Percentiles rank a stretch among this genome's conserved stretches.
phyloP scores from a whole-genome alignment of 37 sponge, comb jelly and placozoan genomes.

The Ianthella basta region DNA sequence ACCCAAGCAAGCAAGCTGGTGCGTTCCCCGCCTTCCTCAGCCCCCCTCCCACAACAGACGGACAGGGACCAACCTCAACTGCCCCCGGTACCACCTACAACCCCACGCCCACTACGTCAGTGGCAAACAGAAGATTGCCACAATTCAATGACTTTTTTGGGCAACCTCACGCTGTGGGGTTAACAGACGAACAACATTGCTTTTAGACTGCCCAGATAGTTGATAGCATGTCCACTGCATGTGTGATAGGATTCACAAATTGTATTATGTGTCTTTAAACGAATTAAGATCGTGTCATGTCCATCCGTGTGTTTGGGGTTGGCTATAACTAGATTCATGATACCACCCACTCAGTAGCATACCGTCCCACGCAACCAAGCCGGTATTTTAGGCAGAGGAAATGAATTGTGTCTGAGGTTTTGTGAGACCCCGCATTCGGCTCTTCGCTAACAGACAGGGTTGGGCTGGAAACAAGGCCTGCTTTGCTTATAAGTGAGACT shows the following conservation, averaged over 20 bases:
- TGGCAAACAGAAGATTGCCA: background rate
- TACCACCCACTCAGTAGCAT: constrained; percentile 6
- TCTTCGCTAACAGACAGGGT: background rate
- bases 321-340: constrained; percentile 22
- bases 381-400: constrained; percentile 15
- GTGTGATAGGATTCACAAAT: too few relatives aligned
- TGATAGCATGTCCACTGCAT: too few relatives aligned
- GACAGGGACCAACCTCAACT: background rate
- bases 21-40: constrained; percentile 10
- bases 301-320: too few relatives aligned
- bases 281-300: too few relatives aligned
- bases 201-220: too few relatives aligned
- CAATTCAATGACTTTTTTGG: background rate
- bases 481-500: background rate
- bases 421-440: constrained; percentile 15
- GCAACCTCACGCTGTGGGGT: background rate
- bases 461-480: background rate
- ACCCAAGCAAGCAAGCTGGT: background rate
- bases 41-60: background rate
- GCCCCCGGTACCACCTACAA: background rate
- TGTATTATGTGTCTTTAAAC: too few relatives aligned
- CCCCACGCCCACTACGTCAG: background rate
- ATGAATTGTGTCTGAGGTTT: constrained; percentile 12
- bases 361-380: constrained; percentile 21
- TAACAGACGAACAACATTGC: too few relatives aligned